Percentiles rank a stretch among this genome's conserved stretches.
phyloP scores from a whole-genome alignment of 2,797 vertebrate species.

The Psittacula echo region DNA sequence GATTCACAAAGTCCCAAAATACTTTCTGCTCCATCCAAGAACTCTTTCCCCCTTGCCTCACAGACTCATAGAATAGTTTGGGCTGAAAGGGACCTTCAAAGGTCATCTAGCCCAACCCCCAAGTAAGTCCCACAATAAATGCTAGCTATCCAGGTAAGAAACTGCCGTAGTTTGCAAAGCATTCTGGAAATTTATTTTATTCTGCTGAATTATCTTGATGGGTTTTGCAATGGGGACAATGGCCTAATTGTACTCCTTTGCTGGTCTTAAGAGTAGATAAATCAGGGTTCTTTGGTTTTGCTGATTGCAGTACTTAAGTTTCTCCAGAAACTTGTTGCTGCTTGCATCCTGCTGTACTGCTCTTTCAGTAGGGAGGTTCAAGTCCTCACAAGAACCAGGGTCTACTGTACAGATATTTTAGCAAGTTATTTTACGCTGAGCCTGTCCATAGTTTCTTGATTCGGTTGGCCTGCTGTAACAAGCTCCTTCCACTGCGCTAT shows the following conservation, averaged over 20 bases:
- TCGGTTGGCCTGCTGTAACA: not conserved
- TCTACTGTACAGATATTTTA: not conserved
- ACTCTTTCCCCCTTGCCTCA: not conserved
- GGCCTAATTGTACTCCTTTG: not conserved
- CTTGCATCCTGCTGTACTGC: not conserved
- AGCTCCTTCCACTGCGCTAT: not conserved
- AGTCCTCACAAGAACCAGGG: not conserved
- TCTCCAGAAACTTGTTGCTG: not conserved
- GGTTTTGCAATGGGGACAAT: not conserved
- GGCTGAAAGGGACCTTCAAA: not conserved
- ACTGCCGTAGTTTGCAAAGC: not conserved
- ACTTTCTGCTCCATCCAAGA: not conserved
- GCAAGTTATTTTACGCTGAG: not conserved
- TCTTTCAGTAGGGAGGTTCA: not conserved
- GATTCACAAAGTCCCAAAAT: not conserved
- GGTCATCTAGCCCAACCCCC: not conserved
- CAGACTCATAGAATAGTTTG: not conserved
- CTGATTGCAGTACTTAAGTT: not conserved
- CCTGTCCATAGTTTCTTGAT: not conserved
- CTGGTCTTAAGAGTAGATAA: not conserved
- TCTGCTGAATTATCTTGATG: not conserved
- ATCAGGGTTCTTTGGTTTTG: not conserved
- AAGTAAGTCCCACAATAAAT: not conserved
- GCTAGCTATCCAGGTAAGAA: not conserved
- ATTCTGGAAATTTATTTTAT: not conserved